Conservation (phyloP, 2,113 vertebrate genomes). For the Mola mola region DNA sequence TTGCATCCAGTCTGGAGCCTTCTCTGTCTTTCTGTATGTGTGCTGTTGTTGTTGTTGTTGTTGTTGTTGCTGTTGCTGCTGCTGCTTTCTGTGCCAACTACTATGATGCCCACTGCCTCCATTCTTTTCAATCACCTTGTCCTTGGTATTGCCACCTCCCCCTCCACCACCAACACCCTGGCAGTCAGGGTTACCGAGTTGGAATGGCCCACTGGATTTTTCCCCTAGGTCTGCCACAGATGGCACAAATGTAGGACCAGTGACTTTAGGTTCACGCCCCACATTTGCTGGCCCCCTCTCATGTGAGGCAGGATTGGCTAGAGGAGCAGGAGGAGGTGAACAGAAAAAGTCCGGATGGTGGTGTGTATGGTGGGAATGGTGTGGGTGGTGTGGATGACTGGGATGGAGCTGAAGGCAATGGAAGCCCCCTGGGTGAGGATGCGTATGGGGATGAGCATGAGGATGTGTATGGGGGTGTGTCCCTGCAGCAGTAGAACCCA, state of each 20-base stretch:
- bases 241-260: slow-evolving; percentile 91
- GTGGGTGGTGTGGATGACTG: slow-evolving; percentile 79
- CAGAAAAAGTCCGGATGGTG: slow-evolving; percentile 90
- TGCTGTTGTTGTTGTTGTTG: slow-evolving; percentile 67
- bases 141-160: slow-evolving; percentile 82
- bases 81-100: slow-evolving; percentile 82
- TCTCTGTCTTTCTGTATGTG: slow-evolving; percentile 87
- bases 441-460: slow-evolving; percentile 79
- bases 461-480: slow-evolving; percentile 85
- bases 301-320: slow-evolving; percentile 83
- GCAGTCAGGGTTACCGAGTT: slow-evolving; percentile 84
- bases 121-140: slow-evolving; percentile 83
- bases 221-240: slow-evolving; percentile 90
- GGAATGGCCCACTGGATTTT: slow-evolving; percentile 87
- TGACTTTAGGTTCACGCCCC: slow-evolving; percentile 87
- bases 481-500: slow-evolving; percentile 83
- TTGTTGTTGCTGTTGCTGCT: slow-evolving; percentile 49
- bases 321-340: slow-evolving; percentile 81
- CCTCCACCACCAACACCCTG: slow-evolving; percentile 81
- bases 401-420: slow-evolving; percentile 93
- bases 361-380: slow-evolving; percentile 76
- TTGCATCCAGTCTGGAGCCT: slow-evolving; percentile 88
- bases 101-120: slow-evolving; percentile 72
- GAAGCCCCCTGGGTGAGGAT: slow-evolving; percentile 84
- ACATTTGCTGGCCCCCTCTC: slow-evolving; percentile 81